These are phyloP conservation scores for Cebidichthys violaceus DNA, from an alignment of 2,113 vertebrate species.

Conservation along the genomic window DNA sequence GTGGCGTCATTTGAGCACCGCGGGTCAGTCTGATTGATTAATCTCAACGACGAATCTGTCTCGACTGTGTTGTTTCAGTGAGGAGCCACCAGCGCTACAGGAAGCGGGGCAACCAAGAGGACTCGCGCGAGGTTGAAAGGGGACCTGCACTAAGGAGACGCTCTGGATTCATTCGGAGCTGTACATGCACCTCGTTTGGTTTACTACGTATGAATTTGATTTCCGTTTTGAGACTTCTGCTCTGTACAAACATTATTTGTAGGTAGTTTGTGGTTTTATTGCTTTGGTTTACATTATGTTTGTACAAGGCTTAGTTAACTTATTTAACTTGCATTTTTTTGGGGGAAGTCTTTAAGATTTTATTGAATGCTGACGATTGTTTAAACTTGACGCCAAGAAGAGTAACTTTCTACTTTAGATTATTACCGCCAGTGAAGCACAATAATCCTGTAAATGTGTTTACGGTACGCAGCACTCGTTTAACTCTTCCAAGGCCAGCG, in stretches of 20 bases:
- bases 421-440: conserved; percentile 35
- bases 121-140: neutral
- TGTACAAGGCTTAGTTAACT: conserved; percentile 38
- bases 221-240: conserved; percentile 24
- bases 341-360: conserved; percentile 10
- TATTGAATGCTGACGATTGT: conserved; percentile 30
- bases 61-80: conserved; percentile 49
- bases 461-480: conserved; percentile 27
- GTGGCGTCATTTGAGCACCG: neutral
- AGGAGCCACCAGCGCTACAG: conserved; percentile 6
- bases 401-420: conserved; percentile 18
- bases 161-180: conserved; percentile 27
- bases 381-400: conserved; percentile 19
- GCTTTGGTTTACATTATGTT: conserved; percentile 31
- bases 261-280: neutral
- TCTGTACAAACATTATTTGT: neutral
- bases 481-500: conserved; percentile 34
- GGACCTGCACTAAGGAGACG: conserved; percentile 40
- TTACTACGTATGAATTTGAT: conserved; percentile 37
- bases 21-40: neutral
- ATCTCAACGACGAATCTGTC: accelerated
- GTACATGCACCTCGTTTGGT: conserved; percentile 41
- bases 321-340: conserved; percentile 31
- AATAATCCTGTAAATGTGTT: conserved; percentile 33
- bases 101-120: neutral